These are phyloP conservation scores for Melanotaenia boesemani DNA, from an alignment of 2,797 vertebrate genomes.

Conservation along the genomic window DNA sequence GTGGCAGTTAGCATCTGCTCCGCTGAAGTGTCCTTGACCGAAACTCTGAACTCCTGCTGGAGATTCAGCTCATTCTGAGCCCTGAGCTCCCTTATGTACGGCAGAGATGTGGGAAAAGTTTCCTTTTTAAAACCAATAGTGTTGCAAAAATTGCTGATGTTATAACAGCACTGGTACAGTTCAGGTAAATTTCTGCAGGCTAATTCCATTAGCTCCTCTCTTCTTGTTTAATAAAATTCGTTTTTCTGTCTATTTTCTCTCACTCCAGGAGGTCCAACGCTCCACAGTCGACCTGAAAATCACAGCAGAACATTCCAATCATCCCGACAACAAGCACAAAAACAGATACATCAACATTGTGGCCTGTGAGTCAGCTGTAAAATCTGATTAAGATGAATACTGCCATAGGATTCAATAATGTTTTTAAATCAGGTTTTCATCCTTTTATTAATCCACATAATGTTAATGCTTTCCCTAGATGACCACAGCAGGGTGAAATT, in stretches of 20 bases:
- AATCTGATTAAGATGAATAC: conserved; percentile 49
- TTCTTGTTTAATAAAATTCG: conserved; percentile 46
- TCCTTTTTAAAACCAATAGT: background rate
- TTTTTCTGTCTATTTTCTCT: conserved; percentile 42
- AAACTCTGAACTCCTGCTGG: conserved; percentile 28
- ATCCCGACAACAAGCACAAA: conserved; percentile 99
- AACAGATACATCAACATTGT: conserved; percentile 99
- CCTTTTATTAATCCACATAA: conserved; percentile 50
- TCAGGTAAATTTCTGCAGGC: background rate
- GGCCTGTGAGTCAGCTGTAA: conserved; percentile 91
- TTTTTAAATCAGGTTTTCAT: conserved; percentile 49
- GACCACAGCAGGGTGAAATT: conserved; percentile 99
- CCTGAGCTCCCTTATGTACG: conserved; percentile 14
- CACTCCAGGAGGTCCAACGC: conserved; percentile 93
- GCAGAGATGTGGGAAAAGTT: background rate
- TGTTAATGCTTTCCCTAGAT: conserved; percentile 79
- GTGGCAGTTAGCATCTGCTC: conserved; percentile 56
- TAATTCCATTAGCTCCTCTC: conserved; percentile 26
- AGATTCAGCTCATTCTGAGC: conserved; percentile 20
- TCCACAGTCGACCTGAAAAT: conserved; percentile 96
- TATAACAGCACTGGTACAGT: conserved; percentile 16
- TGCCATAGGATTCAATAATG: conserved; percentile 46
- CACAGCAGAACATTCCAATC: conserved; percentile 97
- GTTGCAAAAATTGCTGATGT: conserved; percentile 4
- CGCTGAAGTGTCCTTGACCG: conserved; percentile 43